Conservation (phyloP, 2,797 vertebrate genomes). For the Steatocranus sp. region DNA sequence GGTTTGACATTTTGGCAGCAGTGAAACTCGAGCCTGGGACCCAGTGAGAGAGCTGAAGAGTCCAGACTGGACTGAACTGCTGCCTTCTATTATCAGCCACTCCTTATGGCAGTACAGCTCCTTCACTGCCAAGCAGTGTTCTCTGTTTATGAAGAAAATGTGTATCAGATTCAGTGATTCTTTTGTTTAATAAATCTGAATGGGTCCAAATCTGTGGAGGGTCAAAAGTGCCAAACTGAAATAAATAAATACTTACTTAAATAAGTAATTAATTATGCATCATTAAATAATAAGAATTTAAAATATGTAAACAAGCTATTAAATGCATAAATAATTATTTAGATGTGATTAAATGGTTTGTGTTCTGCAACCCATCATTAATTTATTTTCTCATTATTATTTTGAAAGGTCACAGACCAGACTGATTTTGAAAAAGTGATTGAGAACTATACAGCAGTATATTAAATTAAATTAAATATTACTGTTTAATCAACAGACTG, state of each 20-base stretch:
- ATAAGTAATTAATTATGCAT: background rate
- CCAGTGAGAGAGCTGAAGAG: conserved; percentile 69
- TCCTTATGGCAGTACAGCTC: conserved; percentile 95
- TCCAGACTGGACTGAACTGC: conserved; percentile 55
- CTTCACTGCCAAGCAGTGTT: conserved; percentile 93
- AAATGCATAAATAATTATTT: background rate
- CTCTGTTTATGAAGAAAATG: conserved; percentile 68
- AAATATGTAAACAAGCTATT: background rate
- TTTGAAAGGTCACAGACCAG: background rate
- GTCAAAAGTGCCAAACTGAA: background rate
- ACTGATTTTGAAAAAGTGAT: background rate
- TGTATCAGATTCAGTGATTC: background rate
- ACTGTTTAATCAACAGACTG: background rate
- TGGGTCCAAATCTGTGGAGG: background rate
- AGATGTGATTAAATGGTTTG: background rate
- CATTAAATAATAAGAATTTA: background rate
- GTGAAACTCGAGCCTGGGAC: conserved; percentile 5
- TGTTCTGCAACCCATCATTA: background rate
- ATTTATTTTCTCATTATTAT: background rate
- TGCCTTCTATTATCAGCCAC: conserved; percentile 82
- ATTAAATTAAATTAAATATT: background rate
- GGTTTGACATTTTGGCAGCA: conserved; percentile 82
- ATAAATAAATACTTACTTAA: background rate
- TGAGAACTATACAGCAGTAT: background rate
- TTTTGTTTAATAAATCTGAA: background rate